phyloP scores from a whole-genome alignment of 2,888 invertebrate genomes.

The Neoaliturus tenellus region DNA sequence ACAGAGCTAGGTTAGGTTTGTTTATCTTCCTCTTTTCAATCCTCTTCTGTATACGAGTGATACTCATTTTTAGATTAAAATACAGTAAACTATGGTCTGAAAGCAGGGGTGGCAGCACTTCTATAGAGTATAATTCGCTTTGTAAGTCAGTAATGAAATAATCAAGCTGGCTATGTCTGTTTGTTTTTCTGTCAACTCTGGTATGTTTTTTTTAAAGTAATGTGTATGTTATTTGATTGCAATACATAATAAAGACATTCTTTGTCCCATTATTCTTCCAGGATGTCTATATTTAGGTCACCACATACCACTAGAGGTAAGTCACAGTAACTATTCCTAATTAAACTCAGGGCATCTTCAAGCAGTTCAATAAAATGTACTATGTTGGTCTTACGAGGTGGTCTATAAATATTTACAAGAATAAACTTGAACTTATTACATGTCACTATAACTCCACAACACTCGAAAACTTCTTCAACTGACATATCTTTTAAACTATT shows the following conservation, averaged over 20 bases:
- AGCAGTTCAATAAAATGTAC: neutral
- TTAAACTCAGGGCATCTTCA: neutral
- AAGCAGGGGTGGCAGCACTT: neutral
- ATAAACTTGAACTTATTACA: neutral
- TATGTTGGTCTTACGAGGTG: neutral
- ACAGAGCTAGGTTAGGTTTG: neutral
- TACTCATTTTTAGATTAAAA: neutral
- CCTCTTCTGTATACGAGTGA: neutral
- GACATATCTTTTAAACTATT: neutral
- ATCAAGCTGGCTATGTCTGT: neutral
- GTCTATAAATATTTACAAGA: neutral
- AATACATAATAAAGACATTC: neutral
- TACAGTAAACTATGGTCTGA: neutral
- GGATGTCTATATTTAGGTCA: slow-evolving; percentile 12
- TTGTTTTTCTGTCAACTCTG: neutral
- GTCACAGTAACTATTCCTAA: neutral
- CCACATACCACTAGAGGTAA: neutral
- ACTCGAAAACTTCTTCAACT: neutral
- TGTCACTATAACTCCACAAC: neutral
- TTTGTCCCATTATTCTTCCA: neutral
- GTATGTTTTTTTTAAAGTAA: slow-evolving; percentile 14
- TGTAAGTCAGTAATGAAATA: neutral
- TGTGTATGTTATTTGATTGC: neutral
- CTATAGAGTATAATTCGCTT: neutral
- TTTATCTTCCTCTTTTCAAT: neutral